A percentile compares a stretch with the other conserved stretches of the same genome.
Conservation (phyloP, 2,888 invertebrate species). For the Colostygia pectinataria region DNA sequence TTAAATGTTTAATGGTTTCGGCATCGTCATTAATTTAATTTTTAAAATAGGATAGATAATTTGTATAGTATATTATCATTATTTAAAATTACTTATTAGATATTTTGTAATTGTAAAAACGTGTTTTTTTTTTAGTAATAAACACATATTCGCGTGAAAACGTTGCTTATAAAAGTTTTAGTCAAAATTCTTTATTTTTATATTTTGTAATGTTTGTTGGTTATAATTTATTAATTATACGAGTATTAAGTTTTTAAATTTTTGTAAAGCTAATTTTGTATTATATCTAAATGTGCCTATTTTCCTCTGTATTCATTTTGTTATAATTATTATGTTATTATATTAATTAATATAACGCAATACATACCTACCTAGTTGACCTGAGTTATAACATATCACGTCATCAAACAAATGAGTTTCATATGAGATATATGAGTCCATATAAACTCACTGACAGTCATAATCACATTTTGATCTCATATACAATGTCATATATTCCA, state of each 20-base stretch:
- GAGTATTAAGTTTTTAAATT: slow-evolving; percentile 6
- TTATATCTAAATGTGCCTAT: slow-evolving; percentile 16
- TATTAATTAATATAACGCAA: slow-evolving; percentile 17
- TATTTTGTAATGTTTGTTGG: background rate
- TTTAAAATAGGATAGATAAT: slow-evolving; percentile 48
- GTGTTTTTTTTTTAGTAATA: background rate
- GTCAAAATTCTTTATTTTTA: background rate
- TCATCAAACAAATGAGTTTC: slow-evolving; percentile 23
- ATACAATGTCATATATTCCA: background rate
- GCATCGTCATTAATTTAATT: background rate
- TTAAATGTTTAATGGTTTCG: background rate
- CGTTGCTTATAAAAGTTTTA: background rate
- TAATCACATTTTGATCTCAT: slow-evolving; percentile 16
- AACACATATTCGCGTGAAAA: background rate
- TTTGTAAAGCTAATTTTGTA: background rate
- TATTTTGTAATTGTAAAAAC: background rate
- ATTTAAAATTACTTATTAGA: background rate
- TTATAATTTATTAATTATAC: background rate
- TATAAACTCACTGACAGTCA: background rate
- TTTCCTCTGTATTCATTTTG: slow-evolving; percentile 9
- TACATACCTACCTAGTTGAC: slow-evolving; percentile 35
- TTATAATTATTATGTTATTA: slow-evolving; percentile 1
- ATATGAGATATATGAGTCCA: slow-evolving; percentile 9
- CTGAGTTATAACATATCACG: slow-evolving; percentile 55
- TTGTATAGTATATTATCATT: slow-evolving; percentile 45